Evolutionary conservation across 2,888 invertebrate genomes (phyloP).

Genomic region (Temnothorax ravouxi): DNA sequence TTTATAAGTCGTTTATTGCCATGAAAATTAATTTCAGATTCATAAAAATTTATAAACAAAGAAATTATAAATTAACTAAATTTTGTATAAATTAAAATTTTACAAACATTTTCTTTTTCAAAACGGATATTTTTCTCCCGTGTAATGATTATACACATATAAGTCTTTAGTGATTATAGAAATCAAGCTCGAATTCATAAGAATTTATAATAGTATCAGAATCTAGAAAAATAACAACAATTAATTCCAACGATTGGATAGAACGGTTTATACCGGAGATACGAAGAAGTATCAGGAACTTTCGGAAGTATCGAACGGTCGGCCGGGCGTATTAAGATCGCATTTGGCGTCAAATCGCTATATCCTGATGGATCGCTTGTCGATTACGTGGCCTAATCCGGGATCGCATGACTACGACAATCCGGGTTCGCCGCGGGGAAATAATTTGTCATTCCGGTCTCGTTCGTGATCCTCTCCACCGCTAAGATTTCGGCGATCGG

Average conservation of each 20-base stretch:
- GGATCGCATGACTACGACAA: conserved; percentile 72
- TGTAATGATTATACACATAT: not conserved
- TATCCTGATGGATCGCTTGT: conserved; percentile 75
- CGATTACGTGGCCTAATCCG: conserved; percentile 76
- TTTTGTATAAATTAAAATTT: too few species aligned
- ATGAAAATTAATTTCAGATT: not conserved
- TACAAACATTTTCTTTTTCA: too few species aligned
- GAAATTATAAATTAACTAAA: too few species aligned
- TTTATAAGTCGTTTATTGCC: not conserved
- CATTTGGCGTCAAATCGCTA: conserved; percentile 69
- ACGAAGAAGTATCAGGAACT: conserved; percentile 56
- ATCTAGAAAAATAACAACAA: not conserved
- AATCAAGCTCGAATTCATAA: not conserved
- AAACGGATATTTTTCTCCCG: too few species aligned
- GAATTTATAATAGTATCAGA: not conserved
- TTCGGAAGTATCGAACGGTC: conserved; percentile 68
- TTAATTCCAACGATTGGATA: conserved; percentile 51
- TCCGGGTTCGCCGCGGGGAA: conserved; percentile 62
- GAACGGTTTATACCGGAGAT: conserved; percentile 54
- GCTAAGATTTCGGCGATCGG: conserved; percentile 46
- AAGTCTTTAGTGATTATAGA: not conserved
- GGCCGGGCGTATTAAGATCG: conserved; percentile 77
- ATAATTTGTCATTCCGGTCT: conserved; percentile 75
- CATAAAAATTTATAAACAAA: not conserved
- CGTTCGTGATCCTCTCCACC: conserved; percentile 46